Percentiles rank a stretch among this genome's conserved stretches.
These are phyloP conservation scores for Pogonus chalceus DNA, from an alignment of 1,140 invertebrate genomes.

Conservation along the genomic window DNA sequence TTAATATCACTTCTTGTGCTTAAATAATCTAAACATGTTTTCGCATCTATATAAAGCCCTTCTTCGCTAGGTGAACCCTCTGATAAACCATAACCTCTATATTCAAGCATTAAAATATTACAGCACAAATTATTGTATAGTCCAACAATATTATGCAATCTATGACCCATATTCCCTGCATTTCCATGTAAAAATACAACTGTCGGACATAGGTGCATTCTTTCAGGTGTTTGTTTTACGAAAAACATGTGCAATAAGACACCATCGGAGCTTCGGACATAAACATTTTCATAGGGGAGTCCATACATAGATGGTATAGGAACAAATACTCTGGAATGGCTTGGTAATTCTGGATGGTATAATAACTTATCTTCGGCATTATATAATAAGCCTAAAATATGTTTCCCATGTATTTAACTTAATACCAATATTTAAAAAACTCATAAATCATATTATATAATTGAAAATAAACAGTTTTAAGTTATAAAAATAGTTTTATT, in stretches of 20 bases:
- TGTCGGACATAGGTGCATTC: slow-evolving; percentile 57
- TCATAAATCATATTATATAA: slow-evolving; percentile 6
- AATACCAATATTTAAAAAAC: not conserved
- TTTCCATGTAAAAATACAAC: slow-evolving; percentile 90
- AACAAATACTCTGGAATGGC: slow-evolving; percentile 77
- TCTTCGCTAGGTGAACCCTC: slow-evolving; percentile 77
- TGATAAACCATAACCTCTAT: slow-evolving; percentile 89
- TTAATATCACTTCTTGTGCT: slow-evolving; percentile 72
- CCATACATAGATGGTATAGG: slow-evolving; percentile 72
- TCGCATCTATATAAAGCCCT: slow-evolving; percentile 80
- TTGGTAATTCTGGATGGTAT: slow-evolving; percentile 81
- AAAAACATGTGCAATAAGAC: slow-evolving; percentile 77
- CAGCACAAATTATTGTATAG: slow-evolving; percentile 70
- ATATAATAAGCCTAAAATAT: slow-evolving; percentile 62
- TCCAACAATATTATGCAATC: slow-evolving; percentile 65
- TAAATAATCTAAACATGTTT: slow-evolving; percentile 77
- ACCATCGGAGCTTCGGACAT: slow-evolving; percentile 66
- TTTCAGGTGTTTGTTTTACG: slow-evolving; percentile 64
- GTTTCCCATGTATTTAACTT: slow-evolving; percentile 3
- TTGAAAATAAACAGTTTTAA: slow-evolving; percentile 16
- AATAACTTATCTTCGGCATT: slow-evolving; percentile 75
- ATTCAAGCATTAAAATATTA: slow-evolving; percentile 86
- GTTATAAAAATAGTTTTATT: slow-evolving; percentile 7
- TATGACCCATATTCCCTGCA: slow-evolving; percentile 92
- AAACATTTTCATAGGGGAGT: slow-evolving; percentile 77